phyloP scores from a whole-genome alignment of 2,888 invertebrate species.

The Eupithecia subfuscata region DNA sequence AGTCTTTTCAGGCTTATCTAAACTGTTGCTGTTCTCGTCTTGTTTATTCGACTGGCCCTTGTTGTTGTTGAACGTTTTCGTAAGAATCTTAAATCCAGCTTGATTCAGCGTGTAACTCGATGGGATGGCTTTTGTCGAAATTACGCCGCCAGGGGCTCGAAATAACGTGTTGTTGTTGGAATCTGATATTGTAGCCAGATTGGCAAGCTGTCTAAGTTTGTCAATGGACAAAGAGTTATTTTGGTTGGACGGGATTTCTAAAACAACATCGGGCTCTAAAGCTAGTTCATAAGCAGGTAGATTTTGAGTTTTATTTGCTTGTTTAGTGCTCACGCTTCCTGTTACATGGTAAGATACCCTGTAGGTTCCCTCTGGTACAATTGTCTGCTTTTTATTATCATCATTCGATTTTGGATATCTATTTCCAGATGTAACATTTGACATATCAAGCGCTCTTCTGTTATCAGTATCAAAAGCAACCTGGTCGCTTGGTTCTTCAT shows the following conservation, averaged over 20 bases:
- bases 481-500: constrained; percentile 49
- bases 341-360: constrained; percentile 79
- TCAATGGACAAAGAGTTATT: constrained; percentile 71
- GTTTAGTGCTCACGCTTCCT: constrained; percentile 78
- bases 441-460: constrained; percentile 49
- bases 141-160: constrained; percentile 77
- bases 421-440: constrained; percentile 55
- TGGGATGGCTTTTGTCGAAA: constrained; percentile 85
- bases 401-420: constrained; percentile 74
- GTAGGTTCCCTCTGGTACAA: constrained; percentile 75
- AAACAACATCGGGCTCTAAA: constrained; percentile 75
- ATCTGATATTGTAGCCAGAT: constrained; percentile 82
- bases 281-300: constrained; percentile 76
- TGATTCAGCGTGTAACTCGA: constrained; percentile 85
- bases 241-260: constrained; percentile 77
- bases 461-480: constrained; percentile 55
- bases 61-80: constrained; percentile 85
- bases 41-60: constrained; percentile 81
- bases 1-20: constrained; percentile 71
- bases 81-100: constrained; percentile 86
- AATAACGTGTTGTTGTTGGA: constrained; percentile 80
- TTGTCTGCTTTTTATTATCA: constrained; percentile 52
- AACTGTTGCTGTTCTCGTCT: constrained; percentile 65
- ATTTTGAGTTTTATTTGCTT: constrained; percentile 75
- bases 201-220: constrained; percentile 82